Evolutionary conservation across 2,888 invertebrate genomes (phyloP), one percentile per base, ranked within the genome.

Genomic region (Caenorhabditis afra): DNA sequence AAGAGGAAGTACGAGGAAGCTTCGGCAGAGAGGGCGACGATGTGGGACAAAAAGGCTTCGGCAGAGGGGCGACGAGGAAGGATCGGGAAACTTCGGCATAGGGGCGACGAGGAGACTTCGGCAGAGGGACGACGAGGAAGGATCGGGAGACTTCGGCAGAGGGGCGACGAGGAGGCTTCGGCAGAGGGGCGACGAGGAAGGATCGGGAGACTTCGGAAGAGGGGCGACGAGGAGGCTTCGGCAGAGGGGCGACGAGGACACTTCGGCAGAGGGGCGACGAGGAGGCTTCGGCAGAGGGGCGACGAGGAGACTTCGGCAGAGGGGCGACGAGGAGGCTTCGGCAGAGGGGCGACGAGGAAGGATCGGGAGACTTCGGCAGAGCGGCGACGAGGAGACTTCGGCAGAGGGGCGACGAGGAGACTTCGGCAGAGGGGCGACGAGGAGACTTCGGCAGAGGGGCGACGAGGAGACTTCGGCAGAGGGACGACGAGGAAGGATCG

Each of bases 361-460:
- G 14, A 44, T 14, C 41, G 52, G 3, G 62, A 39, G 45, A 3
- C 41, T 14, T 4, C 41, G 41, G 41, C 41, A 20, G 44, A 23
- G 14, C 8, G 12, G 23, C 62, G 20, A 29, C 65, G 16, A 55
- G 35, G 41, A 37, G 20, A 11, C 41, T 8, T 3, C 41, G 41
- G 44, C 52, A 55, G 45, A 53, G 47, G 22, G 64, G 50, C 45
- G 35, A 41, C 55, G 55, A 53, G 55, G 47, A 57, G 18, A n/a
- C 53, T 39, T 14, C 53, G 45, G 53, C 16, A 39, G 22, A 62
- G 7, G 7, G 29, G n/a, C n/a, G 29, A 29, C 7, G 4, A 29
- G 29, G n/a, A n/a, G n/a, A n/a, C n/a, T n/a, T n/a, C 29, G 29
- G 29, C 29, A 29, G 29, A 29, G 29, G 29, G 29, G 29, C 29